Evolutionary conservation across 2,113 vertebrate genomes (phyloP), one percentile per base, ranked within the genome.

Genomic region (Neotoma lepida): DNA sequence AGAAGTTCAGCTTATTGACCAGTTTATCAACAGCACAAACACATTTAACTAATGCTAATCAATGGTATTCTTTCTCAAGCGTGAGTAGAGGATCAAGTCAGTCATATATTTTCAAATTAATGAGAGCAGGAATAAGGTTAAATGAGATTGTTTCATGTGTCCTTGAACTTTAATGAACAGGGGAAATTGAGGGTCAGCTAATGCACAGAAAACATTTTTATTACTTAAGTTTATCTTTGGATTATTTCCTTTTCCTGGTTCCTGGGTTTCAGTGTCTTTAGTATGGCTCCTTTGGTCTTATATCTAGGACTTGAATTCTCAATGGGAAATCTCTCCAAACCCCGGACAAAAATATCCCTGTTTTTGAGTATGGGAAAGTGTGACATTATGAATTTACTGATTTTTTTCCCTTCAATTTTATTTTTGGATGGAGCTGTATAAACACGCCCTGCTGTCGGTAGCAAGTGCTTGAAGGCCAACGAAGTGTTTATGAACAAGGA

Each of bases 361-460:
- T 80, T 95, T 92, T 81, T 95, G 73, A 95, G 68, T 91, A 87
- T 89, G 82, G 85, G 70, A 90, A 96, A 89, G 33, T 88, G 91
- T 89, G 86, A 91, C 70, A 61, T 76, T 89, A 56, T 46, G 51
- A 85, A 58, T 86, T 87, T 49, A 73, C 95, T 86, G 66, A 88
- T 54, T 94, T 88, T 8, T 6, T 22, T 4, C 18, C 46, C 51
- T 89, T 39, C 49, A 4, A 58, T 93, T 97, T 95, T 96, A 89
- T 96, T 96, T 97, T 97, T 95, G 90, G 96, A 97, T 96, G 68
- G 77, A 61, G 78, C 92, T 94, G 95, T 92, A 33, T 95, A 97
- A 94, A 97, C 90, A 93, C 13, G 82, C 73, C 71, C 56, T 78
- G 74, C 81, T 77, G 64, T 90, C 0, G 1, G 88, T 89, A 94